phyloP scores from a whole-genome alignment of 2,113 vertebrate species.

The Sorex araneus region DNA sequence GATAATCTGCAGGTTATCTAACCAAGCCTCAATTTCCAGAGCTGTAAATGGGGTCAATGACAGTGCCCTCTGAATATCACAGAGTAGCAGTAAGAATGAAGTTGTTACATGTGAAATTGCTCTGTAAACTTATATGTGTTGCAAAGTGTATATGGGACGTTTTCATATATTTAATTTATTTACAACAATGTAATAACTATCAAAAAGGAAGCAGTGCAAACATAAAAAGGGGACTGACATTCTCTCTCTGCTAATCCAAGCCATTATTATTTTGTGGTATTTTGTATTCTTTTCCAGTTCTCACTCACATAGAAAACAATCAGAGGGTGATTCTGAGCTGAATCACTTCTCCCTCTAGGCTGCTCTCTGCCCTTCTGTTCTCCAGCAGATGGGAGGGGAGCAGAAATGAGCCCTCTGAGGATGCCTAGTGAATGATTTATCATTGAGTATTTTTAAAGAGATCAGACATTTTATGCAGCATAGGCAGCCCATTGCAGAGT shows the following conservation, averaged over 20 bases:
- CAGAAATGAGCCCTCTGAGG: not conserved
- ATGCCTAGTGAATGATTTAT: slow-evolving; percentile 12
- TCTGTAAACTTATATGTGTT: not conserved
- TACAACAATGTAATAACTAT: not conserved
- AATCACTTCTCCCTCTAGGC: slow-evolving; percentile 8
- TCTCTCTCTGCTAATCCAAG: not conserved
- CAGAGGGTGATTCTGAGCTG: not conserved
- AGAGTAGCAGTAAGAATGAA: not conserved
- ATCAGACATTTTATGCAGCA: slow-evolving; percentile 41
- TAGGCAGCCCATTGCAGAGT: not conserved
- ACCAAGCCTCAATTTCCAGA: not conserved
- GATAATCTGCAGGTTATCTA: not conserved
- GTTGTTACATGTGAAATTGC: not conserved
- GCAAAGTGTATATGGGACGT: not conserved
- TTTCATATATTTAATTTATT: slow-evolving; percentile 37
- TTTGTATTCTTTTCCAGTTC: slow-evolving; percentile 59
- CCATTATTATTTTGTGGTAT: not conserved
- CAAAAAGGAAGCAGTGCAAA: slow-evolving; percentile 30
- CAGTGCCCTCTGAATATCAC: not conserved
- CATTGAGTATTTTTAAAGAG: slow-evolving; percentile 17
- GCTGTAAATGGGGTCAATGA: not conserved
- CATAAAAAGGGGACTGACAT: not conserved
- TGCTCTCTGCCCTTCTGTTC: slow-evolving; percentile 60
- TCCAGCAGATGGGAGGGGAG: not conserved
- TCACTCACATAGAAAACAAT: slow-evolving; percentile 12